Conservation (phyloP, 2,797 vertebrate genomes). For the Leuciscus waleckii region DNA sequence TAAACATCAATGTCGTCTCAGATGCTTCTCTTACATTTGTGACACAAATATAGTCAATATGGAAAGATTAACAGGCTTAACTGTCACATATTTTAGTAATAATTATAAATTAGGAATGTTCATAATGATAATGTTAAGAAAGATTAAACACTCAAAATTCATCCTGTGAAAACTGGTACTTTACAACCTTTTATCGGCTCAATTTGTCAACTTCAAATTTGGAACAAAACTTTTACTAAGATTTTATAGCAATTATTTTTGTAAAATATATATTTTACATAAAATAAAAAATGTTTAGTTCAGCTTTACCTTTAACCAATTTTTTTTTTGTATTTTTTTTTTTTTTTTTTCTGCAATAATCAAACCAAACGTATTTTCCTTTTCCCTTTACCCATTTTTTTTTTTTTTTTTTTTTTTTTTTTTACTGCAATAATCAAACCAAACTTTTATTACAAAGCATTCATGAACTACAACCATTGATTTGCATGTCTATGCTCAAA, state of each 20-base stretch:
- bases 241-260: neutral
- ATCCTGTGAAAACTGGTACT: no score
- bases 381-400: no score
- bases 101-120: no score
- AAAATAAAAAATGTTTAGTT: neutral
- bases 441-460: neutral
- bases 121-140: no score
- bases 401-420: neutral
- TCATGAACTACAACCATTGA: neutral
- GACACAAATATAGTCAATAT: neutral
- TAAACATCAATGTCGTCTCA: neutral
- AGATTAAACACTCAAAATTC: neutral
- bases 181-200: neutral
- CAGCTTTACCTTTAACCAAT: neutral
- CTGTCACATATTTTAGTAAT: neutral
- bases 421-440: neutral
- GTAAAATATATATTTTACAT: neutral
- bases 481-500: neutral
- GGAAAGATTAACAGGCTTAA: neutral
- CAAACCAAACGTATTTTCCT: no score
- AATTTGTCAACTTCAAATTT: neutral
- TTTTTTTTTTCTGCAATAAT: neutral
- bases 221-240: neutral
- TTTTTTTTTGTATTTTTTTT: no score
- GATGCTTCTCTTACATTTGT: neutral